Base-by-base conservation (phyloP, 2,113 vertebrate genomes). In the Sphaerodactylus townsendi region DNA sequence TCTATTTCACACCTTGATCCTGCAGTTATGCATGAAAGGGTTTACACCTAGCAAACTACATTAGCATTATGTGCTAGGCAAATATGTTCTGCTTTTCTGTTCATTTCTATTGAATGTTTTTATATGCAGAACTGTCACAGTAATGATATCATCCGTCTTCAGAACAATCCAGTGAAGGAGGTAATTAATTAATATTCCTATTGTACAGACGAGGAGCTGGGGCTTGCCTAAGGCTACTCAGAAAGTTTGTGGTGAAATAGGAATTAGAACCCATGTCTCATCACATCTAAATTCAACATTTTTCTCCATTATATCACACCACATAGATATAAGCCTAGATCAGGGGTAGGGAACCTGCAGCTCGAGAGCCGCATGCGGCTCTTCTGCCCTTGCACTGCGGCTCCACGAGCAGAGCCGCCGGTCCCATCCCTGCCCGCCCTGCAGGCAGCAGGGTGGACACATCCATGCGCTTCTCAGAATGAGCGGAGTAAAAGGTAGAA, bases 1-100 rank as follows among this genome's bases (percentile, higher is more conserved):
- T 76, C 48, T 37, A 81, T 56, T 75, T 85, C 46, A 76, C 71
- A 39, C 46, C 33, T 83, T 68, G 62, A 83, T 68, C 64, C 19
- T 69, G 39, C 56, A 77, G 17, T 10, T 68, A 83, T 37, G 73
- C 46, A 41, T 39, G 30, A 25, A 65, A 41, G 28, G 39, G 5
- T 2, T 56, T 50, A 15, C 44, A 68, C 25, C 59, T 2, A 64
- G 19, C 53, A 44, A 76, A 10, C 46, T 76, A 25, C 11, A 41
- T 68, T 83, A 76, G 73, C 15, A 41, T 68, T 44, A 9, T 53
- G 33, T 25, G 39, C 50, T 11, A 39, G 69, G 35, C 53, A 83
- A 62, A 83, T 76, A 33, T 76, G 46, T 77, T 77, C 7, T 83
- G 46, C 46, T 84, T 69, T 53, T 30, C 10, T 39, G 35, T 80